Base-by-base conservation (phyloP, 2,113 vertebrate genomes). In the Eupsittula cactorum region DNA sequence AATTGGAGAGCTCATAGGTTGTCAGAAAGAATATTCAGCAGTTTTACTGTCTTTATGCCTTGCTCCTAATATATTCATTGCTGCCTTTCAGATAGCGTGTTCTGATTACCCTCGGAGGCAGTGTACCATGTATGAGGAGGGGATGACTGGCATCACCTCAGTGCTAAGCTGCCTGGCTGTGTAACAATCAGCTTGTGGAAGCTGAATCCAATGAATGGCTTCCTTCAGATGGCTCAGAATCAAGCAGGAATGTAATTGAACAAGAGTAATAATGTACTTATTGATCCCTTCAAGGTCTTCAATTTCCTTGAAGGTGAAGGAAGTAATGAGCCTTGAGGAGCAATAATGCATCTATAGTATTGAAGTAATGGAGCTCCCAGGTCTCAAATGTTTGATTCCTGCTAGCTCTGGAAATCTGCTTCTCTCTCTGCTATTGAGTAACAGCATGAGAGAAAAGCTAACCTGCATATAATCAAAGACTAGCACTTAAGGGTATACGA, bases 241-340 rank as follows among this genome's bases (percentile, higher is more conserved):
- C 80, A 92, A 67, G 74, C 52, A 59, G 65, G 77, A 79, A 60
- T 18, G 86, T 83, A 96, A 95, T 60, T 93, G 95, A 91, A 94
- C 83, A 95, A 64, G 68, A 86, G 77, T 77, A 90, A 93, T 90
- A 86, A 95, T 87, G 94, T 88, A 95, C 76, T 93, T 91, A 94
- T 93, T 95, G 94, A 95, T 96, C 67, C 82, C 70, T 93, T 88
- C 78, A 95, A 94, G 86, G 74, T 80, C 71, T 86, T 73, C 6
- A 14, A 75, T 93, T 95, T 88, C 73, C 86, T 86, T 89, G 83
- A 93, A 93, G 82, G 67, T 19, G 0, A 79, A 76, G 80, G 86
- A 86, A 92, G 79, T 64, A 94, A 95, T 90, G 90, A 92, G 62
- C 67, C 68, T 69, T 4, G 4, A 93, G 85, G 73, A 88, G 60